These are phyloP conservation scores for Myopa tessellatipennis DNA, from an alignment of 2,888 invertebrate species.

Conservation along the genomic window DNA sequence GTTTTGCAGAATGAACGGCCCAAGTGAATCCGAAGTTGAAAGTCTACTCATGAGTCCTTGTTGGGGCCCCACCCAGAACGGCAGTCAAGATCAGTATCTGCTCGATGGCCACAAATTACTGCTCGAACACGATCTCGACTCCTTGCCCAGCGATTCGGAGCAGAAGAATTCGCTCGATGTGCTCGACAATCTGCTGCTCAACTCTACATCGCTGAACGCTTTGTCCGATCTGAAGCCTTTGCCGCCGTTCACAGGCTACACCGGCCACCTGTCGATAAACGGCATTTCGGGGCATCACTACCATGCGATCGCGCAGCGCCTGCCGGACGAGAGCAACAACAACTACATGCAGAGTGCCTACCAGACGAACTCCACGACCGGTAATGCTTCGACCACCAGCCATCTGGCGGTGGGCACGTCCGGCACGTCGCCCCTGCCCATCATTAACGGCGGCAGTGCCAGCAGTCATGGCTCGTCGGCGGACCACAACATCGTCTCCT, in stretches of 20 bases:
- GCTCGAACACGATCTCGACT: conserved; percentile 72
- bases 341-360: conserved; percentile 76
- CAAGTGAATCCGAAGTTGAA: conserved; percentile 74
- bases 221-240: conserved; percentile 86
- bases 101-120: conserved; percentile 72
- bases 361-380: conserved; percentile 51
- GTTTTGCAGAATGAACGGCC: conserved; percentile 71
- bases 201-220: conserved; percentile 70
- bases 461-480: conserved; percentile 64
- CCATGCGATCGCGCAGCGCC: conserved; percentile 83
- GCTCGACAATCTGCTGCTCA: conserved; percentile 76
- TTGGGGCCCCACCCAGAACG: conserved; percentile 73
- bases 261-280: conserved; percentile 87
- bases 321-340: conserved; percentile 81
- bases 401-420: conserved; percentile 53
- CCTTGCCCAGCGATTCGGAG: conserved; percentile 68
- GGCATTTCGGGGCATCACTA: conserved; percentile 90
- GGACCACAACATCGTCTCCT: conserved; percentile 80
- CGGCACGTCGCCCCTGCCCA: conserved; percentile 48
- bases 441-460: conserved; percentile 42
- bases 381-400: conserved; percentile 47
- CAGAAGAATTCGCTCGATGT: conserved; percentile 74
- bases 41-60: conserved; percentile 79
- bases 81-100: conserved; percentile 69
- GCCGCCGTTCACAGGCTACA: conserved; percentile 88